A percentile compares a stretch with the other conserved stretches of the same genome.
Evolutionary conservation across 2,888 invertebrate genomes (phyloP).

Genomic region (Apantesis nais): DNA sequence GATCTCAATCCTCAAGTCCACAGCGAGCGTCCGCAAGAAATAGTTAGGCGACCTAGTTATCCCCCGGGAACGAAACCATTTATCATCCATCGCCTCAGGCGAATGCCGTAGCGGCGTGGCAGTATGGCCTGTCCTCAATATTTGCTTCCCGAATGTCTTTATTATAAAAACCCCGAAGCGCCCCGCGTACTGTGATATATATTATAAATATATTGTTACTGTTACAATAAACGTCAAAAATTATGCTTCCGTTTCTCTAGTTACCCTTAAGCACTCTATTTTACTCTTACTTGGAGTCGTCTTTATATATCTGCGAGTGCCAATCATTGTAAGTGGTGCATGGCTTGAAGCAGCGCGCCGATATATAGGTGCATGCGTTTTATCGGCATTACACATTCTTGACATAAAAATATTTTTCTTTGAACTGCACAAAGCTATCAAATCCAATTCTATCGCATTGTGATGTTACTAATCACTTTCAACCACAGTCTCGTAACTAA

Average conservation of each 20-base stretch:
- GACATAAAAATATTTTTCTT: conserved; percentile 48
- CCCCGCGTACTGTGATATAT: conserved; percentile 86
- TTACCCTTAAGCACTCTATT: conserved; percentile 68
- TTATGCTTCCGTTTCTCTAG: conserved; percentile 67
- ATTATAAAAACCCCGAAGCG: conserved; percentile 79
- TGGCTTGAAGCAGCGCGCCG: conserved; percentile 78
- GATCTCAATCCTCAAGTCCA: conserved; percentile 82
- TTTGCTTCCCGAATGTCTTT: conserved; percentile 69
- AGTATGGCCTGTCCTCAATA: conserved; percentile 61
- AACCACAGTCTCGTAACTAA: conserved; percentile 47
- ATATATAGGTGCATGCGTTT: conserved; percentile 71
- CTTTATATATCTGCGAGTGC: conserved; percentile 64
- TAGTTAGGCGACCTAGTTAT: conserved; percentile 62
- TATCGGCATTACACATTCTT: conserved; percentile 59
- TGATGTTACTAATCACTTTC: conserved; percentile 31
- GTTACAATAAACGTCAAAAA: conserved; percentile 82
- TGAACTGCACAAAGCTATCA: conserved; percentile 59
- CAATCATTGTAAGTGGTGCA: conserved; percentile 80
- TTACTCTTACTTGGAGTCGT: conserved; percentile 63
- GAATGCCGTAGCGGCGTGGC: conserved; percentile 70
- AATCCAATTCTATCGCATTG: conserved; percentile 55
- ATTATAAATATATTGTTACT: conserved; percentile 74
- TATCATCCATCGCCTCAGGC: conserved; percentile 63
- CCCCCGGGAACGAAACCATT: conserved; percentile 61
- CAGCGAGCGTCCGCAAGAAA: conserved; percentile 84